phyloP scores from a whole-genome alignment of 1,140 invertebrate species.

The Acromyrmex charruanus region DNA sequence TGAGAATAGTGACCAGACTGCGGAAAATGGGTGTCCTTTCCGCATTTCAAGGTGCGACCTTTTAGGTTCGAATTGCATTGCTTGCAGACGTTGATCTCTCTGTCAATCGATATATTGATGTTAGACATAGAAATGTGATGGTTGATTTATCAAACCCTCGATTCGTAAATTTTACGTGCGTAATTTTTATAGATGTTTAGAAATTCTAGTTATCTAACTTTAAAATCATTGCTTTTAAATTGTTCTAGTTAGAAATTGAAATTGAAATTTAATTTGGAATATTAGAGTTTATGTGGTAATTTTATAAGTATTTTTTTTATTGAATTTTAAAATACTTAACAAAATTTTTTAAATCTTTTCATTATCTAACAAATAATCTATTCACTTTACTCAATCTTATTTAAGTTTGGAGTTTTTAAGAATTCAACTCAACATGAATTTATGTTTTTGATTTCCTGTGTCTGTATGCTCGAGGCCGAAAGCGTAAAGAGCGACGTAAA shows the following conservation, averaged over 20 bases:
- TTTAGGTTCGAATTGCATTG: constrained; percentile 26
- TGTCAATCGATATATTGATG: constrained; percentile 10
- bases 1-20: constrained; percentile 46
- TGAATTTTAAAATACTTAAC: neutral
- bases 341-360: neutral
- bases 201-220: neutral
- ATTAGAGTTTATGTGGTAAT: neutral
- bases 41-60: constrained; percentile 63
- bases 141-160: neutral
- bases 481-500: constrained; percentile 40
- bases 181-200: neutral
- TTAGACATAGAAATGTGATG: neutral
- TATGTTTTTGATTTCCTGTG: constrained; percentile 8
- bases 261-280: neutral
- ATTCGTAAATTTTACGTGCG: neutral
- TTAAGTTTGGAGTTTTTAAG: neutral
- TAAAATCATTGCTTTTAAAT: neutral
- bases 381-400: neutral
- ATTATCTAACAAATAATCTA: neutral
- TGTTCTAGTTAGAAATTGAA: neutral
- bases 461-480: neutral
- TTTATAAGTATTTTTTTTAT: neutral
- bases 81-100: constrained; percentile 27
- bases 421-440: constrained; percentile 19
- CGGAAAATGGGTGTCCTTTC: constrained; percentile 58